Base-by-base conservation (phyloP, 2,888 invertebrate genomes). In the Galeopsomyia nigrocyanea region DNA sequence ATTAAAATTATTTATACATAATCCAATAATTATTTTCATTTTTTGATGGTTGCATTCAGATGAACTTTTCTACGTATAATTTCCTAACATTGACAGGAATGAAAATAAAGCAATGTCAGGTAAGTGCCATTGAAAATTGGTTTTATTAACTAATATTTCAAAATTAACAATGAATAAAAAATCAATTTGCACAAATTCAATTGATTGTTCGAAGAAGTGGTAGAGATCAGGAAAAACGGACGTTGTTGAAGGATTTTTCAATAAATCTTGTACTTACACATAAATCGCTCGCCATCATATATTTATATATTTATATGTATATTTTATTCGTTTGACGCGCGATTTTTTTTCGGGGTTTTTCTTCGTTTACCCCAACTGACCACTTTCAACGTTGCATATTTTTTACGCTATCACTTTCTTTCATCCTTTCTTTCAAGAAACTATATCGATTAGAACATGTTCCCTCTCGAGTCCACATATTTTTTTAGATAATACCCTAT, bases 401-500 rank as follows among this genome's bases (percentile, higher is more conserved):
- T n/a, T 39, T 13, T 56, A 62, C 66, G 47, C 58, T 69, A 68
- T 71, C 74, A 76, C 78, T 75, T 64, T 64, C 66, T 21, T 70
- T 76, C 75, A 73, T 76, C 5, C 26, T 26, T 64, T 65, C 62
- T 64, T 65, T 66, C 72, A 77, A 77, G 58, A 67, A 66, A 66
- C 75, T 75, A 80, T 39, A 39, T 39, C 2, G 78, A 77, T 78
- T 80, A 81, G 77, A 79, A 79, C 78, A 69, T 80, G 77, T 79
- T 79, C 78, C 77, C 78, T 77, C 75, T 77, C 76, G 71, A 77
- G 71, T 79, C 74, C 73, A 69, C 65, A 69, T 60, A 47, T 61
- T 22, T 49, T 46, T 61, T 16, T 68, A 58, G 51, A 17, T 61
- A 51, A 47, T 55, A 53, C 46, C 70, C 74, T 79, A 78, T 78